These are phyloP conservation scores for Phocoena sinus DNA, from an alignment of 2,113 vertebrate genomes.

Conservation along the genomic window DNA sequence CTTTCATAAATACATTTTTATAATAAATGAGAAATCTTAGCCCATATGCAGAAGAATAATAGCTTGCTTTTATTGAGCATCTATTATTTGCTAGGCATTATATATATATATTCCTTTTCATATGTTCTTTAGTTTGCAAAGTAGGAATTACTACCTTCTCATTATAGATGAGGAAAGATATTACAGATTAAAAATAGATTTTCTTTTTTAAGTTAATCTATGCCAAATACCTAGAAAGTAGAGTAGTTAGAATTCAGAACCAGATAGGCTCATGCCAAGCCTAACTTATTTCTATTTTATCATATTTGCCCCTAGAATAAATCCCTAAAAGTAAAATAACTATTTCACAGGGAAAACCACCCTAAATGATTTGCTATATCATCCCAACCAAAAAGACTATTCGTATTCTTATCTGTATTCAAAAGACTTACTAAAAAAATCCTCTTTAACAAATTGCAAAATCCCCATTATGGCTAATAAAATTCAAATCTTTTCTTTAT, in stretches of 20 bases:
- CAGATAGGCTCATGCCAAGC: rapidly evolving
- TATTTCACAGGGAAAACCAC: neutral
- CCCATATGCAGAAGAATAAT: neutral
- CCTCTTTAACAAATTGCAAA: neutral
- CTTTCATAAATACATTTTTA: neutral
- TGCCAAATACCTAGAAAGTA: neutral
- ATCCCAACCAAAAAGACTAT: neutral
- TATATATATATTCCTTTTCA: neutral
- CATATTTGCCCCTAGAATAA: neutral
- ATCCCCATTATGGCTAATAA: neutral
- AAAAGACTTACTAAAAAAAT: neutral
- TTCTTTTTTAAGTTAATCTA: neutral
- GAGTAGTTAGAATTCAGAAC: neutral
- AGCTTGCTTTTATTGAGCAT: neutral
- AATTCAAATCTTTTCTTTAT: neutral
- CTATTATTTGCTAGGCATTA: neutral
- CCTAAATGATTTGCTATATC: neutral
- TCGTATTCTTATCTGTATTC: neutral
- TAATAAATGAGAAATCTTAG: neutral
- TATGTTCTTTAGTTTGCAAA: neutral
- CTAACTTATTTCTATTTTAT: neutral
- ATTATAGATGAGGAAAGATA: neutral
- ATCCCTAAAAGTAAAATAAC: neutral
- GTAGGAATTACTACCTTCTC: neutral
- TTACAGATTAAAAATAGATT: neutral